These are phyloP conservation scores for Callipepla californica DNA, from an alignment of 2,113 vertebrate species.

Conservation along the genomic window DNA sequence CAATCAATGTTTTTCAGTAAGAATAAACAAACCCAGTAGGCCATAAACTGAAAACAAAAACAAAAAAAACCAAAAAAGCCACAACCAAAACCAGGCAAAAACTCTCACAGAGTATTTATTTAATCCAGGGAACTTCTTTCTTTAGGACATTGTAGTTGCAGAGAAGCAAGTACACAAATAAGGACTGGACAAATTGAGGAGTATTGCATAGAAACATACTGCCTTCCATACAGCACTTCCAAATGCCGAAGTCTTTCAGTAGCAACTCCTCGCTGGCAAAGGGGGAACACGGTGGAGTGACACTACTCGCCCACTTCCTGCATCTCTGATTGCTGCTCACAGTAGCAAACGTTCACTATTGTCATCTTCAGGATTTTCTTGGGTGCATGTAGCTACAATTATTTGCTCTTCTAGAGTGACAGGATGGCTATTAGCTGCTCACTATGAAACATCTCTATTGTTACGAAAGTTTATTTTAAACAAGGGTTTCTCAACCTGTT, in stretches of 20 bases:
- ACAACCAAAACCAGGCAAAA: neutral
- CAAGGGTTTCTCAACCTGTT: too few species aligned
- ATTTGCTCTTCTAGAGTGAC: neutral
- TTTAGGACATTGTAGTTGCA: neutral
- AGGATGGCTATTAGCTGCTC: neutral
- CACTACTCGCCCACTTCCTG: fast-evolving
- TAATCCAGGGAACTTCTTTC: neutral
- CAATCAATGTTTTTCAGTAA: neutral
- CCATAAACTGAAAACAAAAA: neutral
- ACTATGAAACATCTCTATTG: neutral
- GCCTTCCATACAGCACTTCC: neutral
- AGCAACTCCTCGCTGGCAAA: neutral
- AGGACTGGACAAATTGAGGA: neutral
- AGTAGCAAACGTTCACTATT: neutral
- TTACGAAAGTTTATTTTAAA: neutral
- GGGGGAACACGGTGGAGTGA: neutral
- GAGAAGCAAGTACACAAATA: neutral
- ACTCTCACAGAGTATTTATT: neutral
- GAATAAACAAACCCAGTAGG: neutral
- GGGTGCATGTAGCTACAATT: neutral
- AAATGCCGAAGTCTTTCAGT: fast-evolving
- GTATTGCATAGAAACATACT: neutral
- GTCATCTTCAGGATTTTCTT: neutral
- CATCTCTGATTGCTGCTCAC: neutral
- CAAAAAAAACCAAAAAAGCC: neutral